phyloP scores from a whole-genome alignment of 1,140 invertebrate species.

The Lithobius niger region DNA sequence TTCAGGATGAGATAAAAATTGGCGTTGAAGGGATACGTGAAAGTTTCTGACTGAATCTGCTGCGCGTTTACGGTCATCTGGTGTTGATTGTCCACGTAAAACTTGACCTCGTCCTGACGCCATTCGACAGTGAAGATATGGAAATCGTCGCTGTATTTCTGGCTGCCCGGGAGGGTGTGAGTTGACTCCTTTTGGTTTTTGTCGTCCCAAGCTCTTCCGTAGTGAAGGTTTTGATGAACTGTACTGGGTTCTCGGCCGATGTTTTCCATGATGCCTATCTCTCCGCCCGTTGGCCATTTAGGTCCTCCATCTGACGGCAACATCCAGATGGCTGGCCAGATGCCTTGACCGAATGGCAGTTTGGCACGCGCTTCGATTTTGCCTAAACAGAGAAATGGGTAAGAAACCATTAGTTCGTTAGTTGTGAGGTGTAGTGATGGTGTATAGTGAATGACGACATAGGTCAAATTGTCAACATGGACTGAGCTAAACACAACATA shows the following conservation, averaged over 20 bases:
- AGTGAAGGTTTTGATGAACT: neutral
- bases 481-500: too few species aligned
- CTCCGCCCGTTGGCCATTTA: constrained; percentile 31
- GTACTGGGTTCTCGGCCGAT: constrained; percentile 15
- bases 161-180: neutral
- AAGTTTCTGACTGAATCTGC: neutral
- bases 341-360: constrained; percentile 4
- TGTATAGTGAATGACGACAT: too few species aligned
- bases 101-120: constrained; percentile 11
- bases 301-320: constrained; percentile 27
- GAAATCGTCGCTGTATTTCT: constrained; percentile 16
- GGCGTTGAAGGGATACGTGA: constrained; percentile 12
- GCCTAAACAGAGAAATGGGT: constrained; percentile 8
- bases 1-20: constrained; percentile 14
- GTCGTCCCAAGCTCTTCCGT: neutral
- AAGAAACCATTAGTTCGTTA: too few species aligned
- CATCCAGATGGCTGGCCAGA: constrained; percentile 29
- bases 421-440: too few species aligned
- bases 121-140: constrained; percentile 18
- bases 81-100: constrained; percentile 14
- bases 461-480: too few species aligned
- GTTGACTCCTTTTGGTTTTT: neutral
- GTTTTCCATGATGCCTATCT: constrained; percentile 32
- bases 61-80: constrained; percentile 8
- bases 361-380: neutral